phyloP scores from a whole-genome alignment of 1,140 invertebrate species.

The Zaprionus capensis region DNA sequence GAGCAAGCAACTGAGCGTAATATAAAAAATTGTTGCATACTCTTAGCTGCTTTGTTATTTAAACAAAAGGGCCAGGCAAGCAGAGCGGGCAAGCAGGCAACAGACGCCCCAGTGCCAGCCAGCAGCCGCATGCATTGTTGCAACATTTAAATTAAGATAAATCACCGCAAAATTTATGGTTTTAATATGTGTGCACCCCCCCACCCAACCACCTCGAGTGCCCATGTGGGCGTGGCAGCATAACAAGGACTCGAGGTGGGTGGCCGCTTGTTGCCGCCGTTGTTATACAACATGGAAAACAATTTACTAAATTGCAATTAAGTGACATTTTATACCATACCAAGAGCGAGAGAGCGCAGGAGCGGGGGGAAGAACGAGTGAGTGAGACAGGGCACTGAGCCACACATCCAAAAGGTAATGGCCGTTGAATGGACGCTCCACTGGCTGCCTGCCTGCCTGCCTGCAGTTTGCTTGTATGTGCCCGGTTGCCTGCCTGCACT shows the following conservation, averaged over 20 bases:
- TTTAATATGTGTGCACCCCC: constrained; percentile 69
- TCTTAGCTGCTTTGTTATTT: constrained; percentile 82
- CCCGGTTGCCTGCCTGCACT: constrained; percentile 30
- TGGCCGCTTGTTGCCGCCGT: constrained; percentile 71
- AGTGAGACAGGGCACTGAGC: background rate
- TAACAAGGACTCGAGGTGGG: constrained; percentile 21
- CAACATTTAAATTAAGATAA: constrained; percentile 84
- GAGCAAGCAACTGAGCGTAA: background rate
- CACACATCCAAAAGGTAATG: constrained; percentile 50
- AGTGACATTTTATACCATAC: constrained; percentile 80
- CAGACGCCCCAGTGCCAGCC: constrained; percentile 45
- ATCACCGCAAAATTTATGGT: constrained; percentile 84
- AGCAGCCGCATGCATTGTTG: constrained; percentile 71
- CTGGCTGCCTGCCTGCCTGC: background rate
- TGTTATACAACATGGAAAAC: constrained; percentile 83
- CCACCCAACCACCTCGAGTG: background rate
- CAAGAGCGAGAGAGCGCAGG: background rate
- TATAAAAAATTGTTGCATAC: constrained; percentile 70
- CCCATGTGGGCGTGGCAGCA: constrained; percentile 10
- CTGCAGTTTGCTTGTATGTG: constrained; percentile 19
- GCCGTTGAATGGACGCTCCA: constrained; percentile 51
- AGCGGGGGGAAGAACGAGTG: background rate
- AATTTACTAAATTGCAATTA: constrained; percentile 84
- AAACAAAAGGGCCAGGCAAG: constrained; percentile 66
- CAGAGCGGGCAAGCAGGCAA: constrained; percentile 28